Base-by-base conservation (phyloP, 2,113 vertebrate species). In the Trogon melanurus region DNA sequence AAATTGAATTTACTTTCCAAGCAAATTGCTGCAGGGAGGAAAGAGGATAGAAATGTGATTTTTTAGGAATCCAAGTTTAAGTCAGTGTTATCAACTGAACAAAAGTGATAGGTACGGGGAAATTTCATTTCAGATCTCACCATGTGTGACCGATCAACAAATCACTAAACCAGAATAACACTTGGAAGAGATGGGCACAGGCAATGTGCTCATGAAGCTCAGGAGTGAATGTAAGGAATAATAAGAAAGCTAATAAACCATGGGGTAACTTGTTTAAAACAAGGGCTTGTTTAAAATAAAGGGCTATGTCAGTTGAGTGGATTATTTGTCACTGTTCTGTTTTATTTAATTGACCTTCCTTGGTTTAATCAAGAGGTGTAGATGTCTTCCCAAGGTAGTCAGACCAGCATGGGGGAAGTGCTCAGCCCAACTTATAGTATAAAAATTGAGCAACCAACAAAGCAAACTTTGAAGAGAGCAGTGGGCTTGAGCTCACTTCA, bases 121-220 rank as follows among this genome's bases (percentile, higher is more conserved):
- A 82, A n/a, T 70, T 3, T 44, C 10, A 48, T 65, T 20, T 87
- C 53, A 51, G 29, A 51, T 58, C 23, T 73, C 30, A 41, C 38
- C 44, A 51, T 13, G 10, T 51, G 16, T 79, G 32, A 64, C 44
- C 58, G 53, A 83, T 69, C 16, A 72, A 60, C n/a, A 82, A 94
- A 85, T 30, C 30, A 27, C 25, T 75, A 20, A 30, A 51, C 60
- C 22, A 66, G 36, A 67, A 70, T 25, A 83, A 53, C 4, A 67
- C 15, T 64, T 0, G 0, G 30, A 75, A 19, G 27, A 66, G 16
- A 72, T 25, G 13, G 27, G 11, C 12, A 57, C 1, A 48, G 5
- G 4, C 27, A 81, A 34, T 13, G 9, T 62, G 61, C 11, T 90
- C 21, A 16, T 4, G 44, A 88, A 29, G 8, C 30, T 61, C 6